phyloP scores from a whole-genome alignment of 2,888 invertebrate species.

The Platypus cylindrus region DNA sequence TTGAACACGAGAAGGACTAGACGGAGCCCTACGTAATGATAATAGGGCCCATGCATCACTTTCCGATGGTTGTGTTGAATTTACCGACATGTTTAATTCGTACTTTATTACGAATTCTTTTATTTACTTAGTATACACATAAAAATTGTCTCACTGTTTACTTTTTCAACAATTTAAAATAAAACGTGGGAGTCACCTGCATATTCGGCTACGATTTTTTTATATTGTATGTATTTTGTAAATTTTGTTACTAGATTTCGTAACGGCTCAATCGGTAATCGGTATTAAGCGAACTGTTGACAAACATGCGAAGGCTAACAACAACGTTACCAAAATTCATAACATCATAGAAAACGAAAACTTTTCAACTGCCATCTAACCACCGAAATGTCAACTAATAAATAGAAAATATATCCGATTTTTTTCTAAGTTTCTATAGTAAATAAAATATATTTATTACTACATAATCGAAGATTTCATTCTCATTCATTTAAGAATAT shows the following conservation, averaged over 20 bases:
- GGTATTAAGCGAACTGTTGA: conserved; percentile 19
- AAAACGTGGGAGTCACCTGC: conserved; percentile 27
- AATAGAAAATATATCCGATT: no score
- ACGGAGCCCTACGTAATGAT: conserved; percentile 76
- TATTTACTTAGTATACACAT: conserved; percentile 17
- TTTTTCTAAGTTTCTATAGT: no score
- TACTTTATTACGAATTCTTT: no score
- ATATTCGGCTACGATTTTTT: conserved; percentile 12
- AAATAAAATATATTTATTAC: no score
- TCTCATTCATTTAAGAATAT: no score
- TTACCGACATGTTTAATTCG: conserved; percentile 52
- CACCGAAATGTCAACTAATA: no score
- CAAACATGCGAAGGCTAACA: conserved; percentile 29
- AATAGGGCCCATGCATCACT: conserved; percentile 87
- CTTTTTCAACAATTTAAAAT: conserved; percentile 28
- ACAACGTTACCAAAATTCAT: conserved; percentile 8
- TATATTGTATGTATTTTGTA: conserved; percentile 17
- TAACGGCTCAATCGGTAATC: conserved; percentile 24
- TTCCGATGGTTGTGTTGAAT: conserved; percentile 48
- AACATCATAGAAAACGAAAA: conserved; percentile 6
- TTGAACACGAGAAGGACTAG: conserved; percentile 72
- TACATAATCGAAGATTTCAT: no score
- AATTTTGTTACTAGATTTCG: conserved; percentile 26
- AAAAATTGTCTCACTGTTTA: conserved; percentile 24
- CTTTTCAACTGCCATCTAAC: conserved; percentile 1